Percentiles rank a stretch among this genome's conserved stretches.
Conservation (phyloP, 1,140 invertebrate genomes). For the Apis cerana region DNA sequence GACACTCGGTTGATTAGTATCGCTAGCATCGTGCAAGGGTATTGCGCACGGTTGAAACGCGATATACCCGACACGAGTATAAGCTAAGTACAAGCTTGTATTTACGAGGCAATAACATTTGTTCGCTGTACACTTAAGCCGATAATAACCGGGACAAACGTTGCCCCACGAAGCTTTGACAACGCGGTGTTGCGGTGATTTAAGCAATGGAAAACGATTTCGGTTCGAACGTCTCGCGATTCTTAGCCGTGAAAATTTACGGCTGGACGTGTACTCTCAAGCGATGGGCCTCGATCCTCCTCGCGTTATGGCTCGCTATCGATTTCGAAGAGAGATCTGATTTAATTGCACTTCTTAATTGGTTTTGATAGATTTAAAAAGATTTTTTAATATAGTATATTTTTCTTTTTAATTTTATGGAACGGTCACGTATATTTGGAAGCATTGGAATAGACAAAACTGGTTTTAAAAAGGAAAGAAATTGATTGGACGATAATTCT, state of each 20-base stretch:
- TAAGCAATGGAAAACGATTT: slow-evolving; percentile 48
- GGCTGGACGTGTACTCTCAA: neutral
- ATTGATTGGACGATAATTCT: no score
- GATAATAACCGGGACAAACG: slow-evolving; percentile 65
- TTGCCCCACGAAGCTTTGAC: slow-evolving; percentile 26
- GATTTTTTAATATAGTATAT: no score
- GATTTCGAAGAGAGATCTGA: no score
- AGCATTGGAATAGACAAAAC: no score
- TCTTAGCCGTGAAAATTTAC: slow-evolving; percentile 41
- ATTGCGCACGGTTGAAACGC: slow-evolving; percentile 59
- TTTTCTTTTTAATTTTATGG: no score
- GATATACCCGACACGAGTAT: slow-evolving; percentile 21
- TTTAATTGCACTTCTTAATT: no score
- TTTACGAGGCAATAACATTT: slow-evolving; percentile 64
- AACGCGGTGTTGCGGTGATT: slow-evolving; percentile 45
- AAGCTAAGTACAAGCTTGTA: slow-evolving; percentile 41
- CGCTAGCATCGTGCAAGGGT: slow-evolving; percentile 33
- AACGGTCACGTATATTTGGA: no score
- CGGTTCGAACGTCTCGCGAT: neutral
- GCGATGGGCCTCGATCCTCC: no score
- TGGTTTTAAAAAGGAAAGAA: no score
- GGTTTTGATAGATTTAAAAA: no score
- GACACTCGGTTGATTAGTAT: slow-evolving; percentile 65
- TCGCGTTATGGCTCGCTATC: no score
- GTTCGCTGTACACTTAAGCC: slow-evolving; percentile 59